A percentile compares a stretch with the other conserved stretches of the same genome.
These are phyloP conservation scores for Riptortus pedestris DNA, from an alignment of 1,140 invertebrate species.

Conservation along the genomic window DNA sequence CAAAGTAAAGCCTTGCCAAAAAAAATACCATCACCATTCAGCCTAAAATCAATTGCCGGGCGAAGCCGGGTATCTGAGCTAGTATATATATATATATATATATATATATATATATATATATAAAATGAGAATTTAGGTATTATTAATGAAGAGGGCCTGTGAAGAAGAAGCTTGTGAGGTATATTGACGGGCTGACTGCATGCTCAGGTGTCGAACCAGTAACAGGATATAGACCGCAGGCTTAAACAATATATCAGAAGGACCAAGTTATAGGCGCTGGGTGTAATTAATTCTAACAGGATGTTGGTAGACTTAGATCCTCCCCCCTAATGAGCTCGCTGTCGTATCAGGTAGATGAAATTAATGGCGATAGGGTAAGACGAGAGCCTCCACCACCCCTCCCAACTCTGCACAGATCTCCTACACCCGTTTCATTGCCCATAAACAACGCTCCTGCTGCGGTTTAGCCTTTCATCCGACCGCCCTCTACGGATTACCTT, in stretches of 20 bases:
- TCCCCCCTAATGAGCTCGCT: not conserved
- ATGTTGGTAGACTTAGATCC: conserved; percentile 1
- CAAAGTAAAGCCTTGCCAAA: no score
- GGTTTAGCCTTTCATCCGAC: conserved; percentile 1
- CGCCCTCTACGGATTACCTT: no score
- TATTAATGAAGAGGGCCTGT: no score
- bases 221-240: conserved; percentile 2
- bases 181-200: not conserved
- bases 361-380: conserved; percentile 3
- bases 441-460: not conserved
- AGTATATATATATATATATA: no score
- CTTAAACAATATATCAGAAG: conserved; percentile 10
- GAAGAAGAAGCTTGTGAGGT: no score
- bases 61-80: no score
- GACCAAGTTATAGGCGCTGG: conserved; percentile 1
- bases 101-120: no score
- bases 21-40: no score
- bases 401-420: no score
- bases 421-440: no score
- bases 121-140: no score
- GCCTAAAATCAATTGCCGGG: no score
- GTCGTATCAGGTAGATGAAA: conserved; percentile 9
- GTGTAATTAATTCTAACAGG: conserved; percentile 5
- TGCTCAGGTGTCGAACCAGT: conserved; percentile 4
- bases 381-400: not conserved